Evolutionary conservation across 2,113 vertebrate genomes (phyloP).

Genomic region (Fukomys damarensis): DNA sequence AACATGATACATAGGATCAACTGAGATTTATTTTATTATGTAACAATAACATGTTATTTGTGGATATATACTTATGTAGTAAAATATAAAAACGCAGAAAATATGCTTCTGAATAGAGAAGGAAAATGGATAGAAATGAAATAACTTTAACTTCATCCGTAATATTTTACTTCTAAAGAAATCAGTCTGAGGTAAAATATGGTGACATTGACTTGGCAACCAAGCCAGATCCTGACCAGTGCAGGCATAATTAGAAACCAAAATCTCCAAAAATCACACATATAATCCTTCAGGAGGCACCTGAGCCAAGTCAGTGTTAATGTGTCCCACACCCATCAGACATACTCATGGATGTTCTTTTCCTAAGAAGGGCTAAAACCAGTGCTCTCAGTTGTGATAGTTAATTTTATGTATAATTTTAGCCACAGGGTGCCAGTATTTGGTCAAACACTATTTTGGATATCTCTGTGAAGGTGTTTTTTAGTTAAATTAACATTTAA

Average conservation of each 20-base stretch:
- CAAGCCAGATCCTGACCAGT: not conserved
- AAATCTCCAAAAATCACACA: not conserved
- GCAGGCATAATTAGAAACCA: not conserved
- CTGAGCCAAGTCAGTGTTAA: not conserved
- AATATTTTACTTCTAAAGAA: not conserved
- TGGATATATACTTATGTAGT: not conserved
- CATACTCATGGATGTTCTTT: not conserved
- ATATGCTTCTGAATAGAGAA: not conserved
- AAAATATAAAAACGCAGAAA: not conserved
- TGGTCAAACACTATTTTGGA: not conserved
- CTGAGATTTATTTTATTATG: not conserved
- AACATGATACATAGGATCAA: not conserved
- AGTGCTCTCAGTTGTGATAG: not conserved
- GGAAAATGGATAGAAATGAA: not conserved
- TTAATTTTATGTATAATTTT: not conserved
- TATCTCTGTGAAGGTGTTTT: not conserved
- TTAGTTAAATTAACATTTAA: not conserved
- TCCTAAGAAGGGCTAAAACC: not conserved
- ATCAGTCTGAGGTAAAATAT: not conserved
- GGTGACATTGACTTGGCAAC: not conserved
- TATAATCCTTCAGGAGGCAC: not conserved
- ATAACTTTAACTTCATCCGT: not conserved
- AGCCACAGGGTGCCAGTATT: not conserved
- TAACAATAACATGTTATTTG: not conserved
- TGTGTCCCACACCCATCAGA: not conserved